Percentiles rank a stretch among this genome's conserved stretches.
phyloP scores from a whole-genome alignment of 2,888 invertebrate species.

The Dascillus cervinus region DNA sequence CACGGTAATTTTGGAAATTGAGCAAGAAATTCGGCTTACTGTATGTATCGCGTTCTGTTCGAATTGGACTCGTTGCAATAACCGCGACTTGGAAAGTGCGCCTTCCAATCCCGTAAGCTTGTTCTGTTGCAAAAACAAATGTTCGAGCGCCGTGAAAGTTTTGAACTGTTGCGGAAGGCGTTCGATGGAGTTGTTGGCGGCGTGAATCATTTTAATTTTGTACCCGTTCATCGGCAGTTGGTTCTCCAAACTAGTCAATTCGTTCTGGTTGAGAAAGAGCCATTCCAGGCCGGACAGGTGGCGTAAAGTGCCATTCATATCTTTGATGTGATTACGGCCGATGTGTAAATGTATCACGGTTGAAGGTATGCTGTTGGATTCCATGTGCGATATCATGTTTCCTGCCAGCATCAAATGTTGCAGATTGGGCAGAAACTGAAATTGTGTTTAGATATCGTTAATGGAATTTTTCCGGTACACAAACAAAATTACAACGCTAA shows the following conservation, averaged over 20 bases:
- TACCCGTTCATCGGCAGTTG: conserved; percentile 64
- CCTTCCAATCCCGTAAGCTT: conserved; percentile 63
- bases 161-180: conserved; percentile 65
- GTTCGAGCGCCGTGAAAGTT: conserved; percentile 59
- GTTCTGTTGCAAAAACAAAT: conserved; percentile 66
- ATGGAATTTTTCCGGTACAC: background rate
- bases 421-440: conserved; percentile 52
- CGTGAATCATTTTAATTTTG: conserved; percentile 62
- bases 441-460: no score
- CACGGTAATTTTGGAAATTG: no score
- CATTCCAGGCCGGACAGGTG: conserved; percentile 66
- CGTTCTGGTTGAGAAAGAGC: conserved; percentile 72
- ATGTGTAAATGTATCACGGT: conserved; percentile 63
- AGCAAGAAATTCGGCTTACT: no score
- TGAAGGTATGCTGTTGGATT: conserved; percentile 62
- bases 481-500: no score
- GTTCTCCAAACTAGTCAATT: conserved; percentile 64
- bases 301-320: conserved; percentile 69
- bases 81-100: conserved; percentile 59
- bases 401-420: conserved; percentile 66
- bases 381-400: conserved; percentile 66
- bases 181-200: conserved; percentile 64
- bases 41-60: conserved; percentile 67
- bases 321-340: conserved; percentile 64
- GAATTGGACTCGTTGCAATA: conserved; percentile 58